These are phyloP conservation scores for Caracal caracal DNA, from an alignment of 2,113 vertebrate species.

Conservation along the genomic window DNA sequence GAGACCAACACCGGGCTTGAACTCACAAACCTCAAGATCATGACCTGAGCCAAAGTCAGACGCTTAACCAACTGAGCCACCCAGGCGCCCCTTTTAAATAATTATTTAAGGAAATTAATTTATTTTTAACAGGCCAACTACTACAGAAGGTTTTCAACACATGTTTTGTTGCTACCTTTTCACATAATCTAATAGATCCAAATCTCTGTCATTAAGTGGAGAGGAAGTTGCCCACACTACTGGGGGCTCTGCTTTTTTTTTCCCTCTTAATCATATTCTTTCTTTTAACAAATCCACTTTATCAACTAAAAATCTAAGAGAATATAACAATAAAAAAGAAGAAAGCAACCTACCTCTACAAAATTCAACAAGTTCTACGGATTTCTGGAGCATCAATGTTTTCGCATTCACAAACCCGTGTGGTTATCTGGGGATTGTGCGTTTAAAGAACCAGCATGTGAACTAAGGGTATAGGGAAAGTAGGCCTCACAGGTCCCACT, in stretches of 20 bases:
- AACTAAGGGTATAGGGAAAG: neutral
- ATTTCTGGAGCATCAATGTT: conserved; percentile 22
- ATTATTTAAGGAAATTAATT: conserved; percentile 4
- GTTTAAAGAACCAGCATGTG: neutral
- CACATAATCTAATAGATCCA: neutral
- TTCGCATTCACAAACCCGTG: neutral
- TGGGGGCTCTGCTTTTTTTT: neutral
- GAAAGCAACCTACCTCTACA: neutral
- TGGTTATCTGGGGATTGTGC: neutral
- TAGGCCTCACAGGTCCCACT: neutral
- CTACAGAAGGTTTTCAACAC: neutral
- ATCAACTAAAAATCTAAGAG: conserved; percentile 27
- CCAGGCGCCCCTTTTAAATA: neutral
- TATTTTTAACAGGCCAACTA: neutral
- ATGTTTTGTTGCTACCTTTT: neutral
- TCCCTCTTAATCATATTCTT: neutral
- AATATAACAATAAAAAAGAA: neutral
- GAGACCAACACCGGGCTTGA: no score
- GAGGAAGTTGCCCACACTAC: neutral
- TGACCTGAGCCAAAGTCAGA: no score
- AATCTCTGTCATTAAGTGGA: neutral
- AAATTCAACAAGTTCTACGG: neutral
- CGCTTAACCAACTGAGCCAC: no score
- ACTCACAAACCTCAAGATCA: no score
- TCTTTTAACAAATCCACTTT: neutral